Conservation (phyloP, 2,113 vertebrate species). For the Anarhynchus alexandrinus region DNA sequence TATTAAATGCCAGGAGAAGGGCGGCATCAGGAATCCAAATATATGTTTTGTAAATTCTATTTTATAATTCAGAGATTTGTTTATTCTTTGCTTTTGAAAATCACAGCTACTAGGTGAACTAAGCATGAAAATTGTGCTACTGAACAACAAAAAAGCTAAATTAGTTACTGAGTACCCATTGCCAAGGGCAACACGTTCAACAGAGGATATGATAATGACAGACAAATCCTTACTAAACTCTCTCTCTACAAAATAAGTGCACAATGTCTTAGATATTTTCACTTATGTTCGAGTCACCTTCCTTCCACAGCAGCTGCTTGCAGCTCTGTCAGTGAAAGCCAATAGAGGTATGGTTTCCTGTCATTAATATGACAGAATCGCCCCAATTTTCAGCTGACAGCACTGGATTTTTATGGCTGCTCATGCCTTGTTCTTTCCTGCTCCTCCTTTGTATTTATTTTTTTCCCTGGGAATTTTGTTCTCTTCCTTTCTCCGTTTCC, state of each 20-base stretch:
- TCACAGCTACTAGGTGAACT: constrained; percentile 49
- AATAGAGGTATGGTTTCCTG: constrained; percentile 66
- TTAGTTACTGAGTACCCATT: constrained; percentile 71
- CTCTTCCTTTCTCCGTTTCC: constrained; percentile 10
- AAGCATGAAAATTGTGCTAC: constrained; percentile 52
- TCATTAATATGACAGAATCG: constrained; percentile 17
- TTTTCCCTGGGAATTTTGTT: constrained; percentile 8
- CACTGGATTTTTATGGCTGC: constrained; percentile 51
- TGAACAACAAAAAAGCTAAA: constrained; percentile 67
- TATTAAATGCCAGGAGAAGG: constrained; percentile 36
- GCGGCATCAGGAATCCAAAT: constrained; percentile 59
- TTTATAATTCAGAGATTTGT: constrained; percentile 37
- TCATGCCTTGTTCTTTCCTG: constrained; percentile 46
- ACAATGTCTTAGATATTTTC: constrained; percentile 69
- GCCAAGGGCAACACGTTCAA: constrained; percentile 74
- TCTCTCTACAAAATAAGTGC: constrained; percentile 60
- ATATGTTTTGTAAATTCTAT: not conserved
- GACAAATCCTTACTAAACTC: constrained; percentile 65
- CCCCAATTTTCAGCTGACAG: constrained; percentile 66
- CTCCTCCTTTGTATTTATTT: constrained; percentile 31
- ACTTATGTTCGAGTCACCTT: constrained; percentile 65
- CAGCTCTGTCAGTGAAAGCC: constrained; percentile 63
- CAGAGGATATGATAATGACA: constrained; percentile 73
- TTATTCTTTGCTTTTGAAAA: constrained; percentile 27
- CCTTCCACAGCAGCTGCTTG: constrained; percentile 68